These are phyloP conservation scores for Coptodon bakossiorum DNA, from an alignment of 2,113 vertebrate genomes.

Conservation along the genomic window DNA sequence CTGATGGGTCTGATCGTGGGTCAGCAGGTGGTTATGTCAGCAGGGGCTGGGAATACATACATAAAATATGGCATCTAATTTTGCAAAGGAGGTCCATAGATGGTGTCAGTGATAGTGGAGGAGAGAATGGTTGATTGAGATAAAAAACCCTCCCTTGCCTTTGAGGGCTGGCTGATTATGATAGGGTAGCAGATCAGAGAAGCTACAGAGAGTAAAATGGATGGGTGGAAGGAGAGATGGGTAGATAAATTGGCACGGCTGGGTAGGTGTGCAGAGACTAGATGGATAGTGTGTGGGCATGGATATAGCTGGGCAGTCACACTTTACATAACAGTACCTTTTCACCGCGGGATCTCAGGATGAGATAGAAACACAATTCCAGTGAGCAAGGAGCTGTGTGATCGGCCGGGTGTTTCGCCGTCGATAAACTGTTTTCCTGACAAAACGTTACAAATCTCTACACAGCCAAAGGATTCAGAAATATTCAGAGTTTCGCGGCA, in stretches of 20 bases:
- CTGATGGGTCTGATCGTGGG: neutral
- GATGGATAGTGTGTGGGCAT: conserved; percentile 21
- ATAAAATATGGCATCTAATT: neutral
- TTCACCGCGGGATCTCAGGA: neutral
- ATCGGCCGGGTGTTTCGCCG: neutral
- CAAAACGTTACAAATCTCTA: conserved; percentile 26
- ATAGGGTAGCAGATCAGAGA: conserved; percentile 36
- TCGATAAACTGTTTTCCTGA: conserved; percentile 28
- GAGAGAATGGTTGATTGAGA: conserved; percentile 39
- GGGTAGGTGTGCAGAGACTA: neutral
- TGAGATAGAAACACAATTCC: conserved; percentile 30
- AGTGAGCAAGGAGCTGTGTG: neutral
- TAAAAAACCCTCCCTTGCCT: conserved; percentile 36
- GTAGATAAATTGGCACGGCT: neutral
- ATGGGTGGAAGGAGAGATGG: conserved; percentile 17
- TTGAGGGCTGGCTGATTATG: conserved; percentile 21
- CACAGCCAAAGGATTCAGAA: neutral
- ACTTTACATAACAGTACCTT: conserved; percentile 35
- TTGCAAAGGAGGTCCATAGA: conserved; percentile 10
- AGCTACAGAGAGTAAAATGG: neutral
- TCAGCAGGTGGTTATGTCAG: neutral
- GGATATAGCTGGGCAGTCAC: neutral
- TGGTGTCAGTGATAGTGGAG: neutral
- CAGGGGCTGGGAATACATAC: neutral
- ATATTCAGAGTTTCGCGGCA: neutral